Percentiles rank a stretch among this genome's conserved stretches.
phyloP scores from a whole-genome alignment of 1,140 invertebrate species.

The Saxidomus purpurata region DNA sequence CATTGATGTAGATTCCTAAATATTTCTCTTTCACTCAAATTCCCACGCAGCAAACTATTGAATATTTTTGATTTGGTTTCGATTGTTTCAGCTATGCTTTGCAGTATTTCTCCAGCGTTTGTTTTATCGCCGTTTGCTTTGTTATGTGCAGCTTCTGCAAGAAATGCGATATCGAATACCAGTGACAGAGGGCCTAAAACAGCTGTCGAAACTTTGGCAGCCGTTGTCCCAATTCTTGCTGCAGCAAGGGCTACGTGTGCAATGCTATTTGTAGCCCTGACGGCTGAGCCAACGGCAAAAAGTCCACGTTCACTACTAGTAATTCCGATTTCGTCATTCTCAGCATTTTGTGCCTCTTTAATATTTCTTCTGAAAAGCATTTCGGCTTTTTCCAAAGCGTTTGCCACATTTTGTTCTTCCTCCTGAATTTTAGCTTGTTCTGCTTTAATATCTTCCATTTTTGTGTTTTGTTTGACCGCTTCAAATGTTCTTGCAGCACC shows the following conservation, averaged over 20 bases:
- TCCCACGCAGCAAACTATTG: neutral
- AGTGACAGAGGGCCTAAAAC: neutral
- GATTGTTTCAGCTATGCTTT: neutral
- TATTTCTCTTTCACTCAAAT: too few relatives aligned
- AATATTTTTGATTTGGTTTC: neutral
- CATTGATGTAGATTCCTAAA: too few relatives aligned
- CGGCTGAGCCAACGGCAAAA: neutral
- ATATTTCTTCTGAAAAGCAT: neutral
- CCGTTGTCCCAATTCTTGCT: neutral
- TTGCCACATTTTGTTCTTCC: neutral
- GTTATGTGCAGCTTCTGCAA: too few relatives aligned
- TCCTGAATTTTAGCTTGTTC: conserved; percentile 4
- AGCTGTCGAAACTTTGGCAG: neutral
- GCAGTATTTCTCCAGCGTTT: neutral
- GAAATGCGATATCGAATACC: neutral
- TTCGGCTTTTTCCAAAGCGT: neutral
- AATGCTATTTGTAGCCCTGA: neutral
- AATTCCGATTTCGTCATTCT: neutral
- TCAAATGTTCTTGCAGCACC: neutral
- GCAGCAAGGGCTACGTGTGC: neutral
- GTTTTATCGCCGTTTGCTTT: too few relatives aligned
- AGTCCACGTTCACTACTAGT: neutral
- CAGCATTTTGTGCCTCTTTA: neutral
- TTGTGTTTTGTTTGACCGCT: neutral
- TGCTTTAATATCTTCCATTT: neutral